Conservation (phyloP, 2,113 vertebrate species). For the Craseonycteris thonglongyai region DNA sequence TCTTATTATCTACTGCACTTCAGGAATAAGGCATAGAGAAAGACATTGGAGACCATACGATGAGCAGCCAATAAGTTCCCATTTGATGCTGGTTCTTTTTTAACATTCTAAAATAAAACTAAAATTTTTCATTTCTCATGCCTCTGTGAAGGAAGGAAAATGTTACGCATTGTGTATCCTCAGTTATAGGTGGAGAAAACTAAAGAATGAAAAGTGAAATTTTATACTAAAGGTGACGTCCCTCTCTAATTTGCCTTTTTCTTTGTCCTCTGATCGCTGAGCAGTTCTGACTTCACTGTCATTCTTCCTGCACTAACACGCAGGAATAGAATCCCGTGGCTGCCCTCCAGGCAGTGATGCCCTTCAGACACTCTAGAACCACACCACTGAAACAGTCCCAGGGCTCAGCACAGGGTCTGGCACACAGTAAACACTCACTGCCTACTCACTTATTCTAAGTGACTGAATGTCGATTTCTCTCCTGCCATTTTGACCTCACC, state of each 20-base stretch:
- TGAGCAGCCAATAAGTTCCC: neutral
- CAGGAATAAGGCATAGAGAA: neutral
- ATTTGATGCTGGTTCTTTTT: neutral
- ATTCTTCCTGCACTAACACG: neutral
- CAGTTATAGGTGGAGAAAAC: neutral
- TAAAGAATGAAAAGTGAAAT: neutral
- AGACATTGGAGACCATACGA: neutral
- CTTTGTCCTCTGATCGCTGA: neutral
- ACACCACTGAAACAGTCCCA: neutral
- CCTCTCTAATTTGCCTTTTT: neutral
- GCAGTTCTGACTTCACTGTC: neutral
- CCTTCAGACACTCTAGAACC: neutral
- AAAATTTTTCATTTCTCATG: neutral
- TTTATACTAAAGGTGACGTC: neutral
- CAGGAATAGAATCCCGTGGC: neutral
- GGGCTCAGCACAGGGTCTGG: neutral
- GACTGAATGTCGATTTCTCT: neutral
- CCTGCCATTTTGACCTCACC: neutral
- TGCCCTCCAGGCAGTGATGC: neutral
- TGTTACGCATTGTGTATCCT: neutral
- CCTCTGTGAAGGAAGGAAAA: neutral
- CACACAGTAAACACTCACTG: neutral
- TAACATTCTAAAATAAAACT: neutral
- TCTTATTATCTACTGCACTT: neutral
- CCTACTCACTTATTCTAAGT: neutral